Base-by-base conservation (phyloP, 2,888 invertebrate species). In the Marronus borbonicus region DNA sequence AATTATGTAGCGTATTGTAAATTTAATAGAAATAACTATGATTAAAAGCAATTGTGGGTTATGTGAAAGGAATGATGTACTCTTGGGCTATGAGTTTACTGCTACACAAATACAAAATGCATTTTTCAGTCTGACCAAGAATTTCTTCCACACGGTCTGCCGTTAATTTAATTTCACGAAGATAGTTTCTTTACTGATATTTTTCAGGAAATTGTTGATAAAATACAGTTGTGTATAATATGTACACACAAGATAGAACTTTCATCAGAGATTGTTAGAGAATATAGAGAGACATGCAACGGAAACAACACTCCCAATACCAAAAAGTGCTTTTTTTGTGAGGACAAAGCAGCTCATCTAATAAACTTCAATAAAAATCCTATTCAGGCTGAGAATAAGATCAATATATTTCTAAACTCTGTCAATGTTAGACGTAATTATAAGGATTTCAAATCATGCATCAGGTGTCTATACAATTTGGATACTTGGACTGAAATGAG, bases 251-350 rank as follows among this genome's bases (percentile, higher is more conserved):
- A 80, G 72, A 28, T 80, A 24, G 65, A 76, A n/a, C 39, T 78
- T 20, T 76, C 80, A 39, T 58, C 62, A 44, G 76, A 68, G 28
- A 80, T 81, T 8, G 76, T 80, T 50, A 77, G 76, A 28, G 58
- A 62, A 17, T 81, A 80, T 60, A 78, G 80, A 50, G 74, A 80
- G 31, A 76, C 65, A 70, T 58, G 44, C 17, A 79, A 77, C 62
- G 78, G 79, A 20, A 65, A 78, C n/a, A 39, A 31, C 49, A 31
- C 7, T 58, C 66, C 66, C 24, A 14, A 65, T 12, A n/a, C 49
- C 1, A 78, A 14, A 20, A 69, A 52, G 12, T 81, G 81, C 60
- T 80, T 77, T n/a, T 44, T 81, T 17, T 81, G 81, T 62, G 78
- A 78, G 17, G 66, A 52, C 1, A 79, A 78, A 44, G 17, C 12